Evolutionary conservation across 2,113 vertebrate genomes (phyloP).

Genomic region (Tachysurus fulvidraco): DNA sequence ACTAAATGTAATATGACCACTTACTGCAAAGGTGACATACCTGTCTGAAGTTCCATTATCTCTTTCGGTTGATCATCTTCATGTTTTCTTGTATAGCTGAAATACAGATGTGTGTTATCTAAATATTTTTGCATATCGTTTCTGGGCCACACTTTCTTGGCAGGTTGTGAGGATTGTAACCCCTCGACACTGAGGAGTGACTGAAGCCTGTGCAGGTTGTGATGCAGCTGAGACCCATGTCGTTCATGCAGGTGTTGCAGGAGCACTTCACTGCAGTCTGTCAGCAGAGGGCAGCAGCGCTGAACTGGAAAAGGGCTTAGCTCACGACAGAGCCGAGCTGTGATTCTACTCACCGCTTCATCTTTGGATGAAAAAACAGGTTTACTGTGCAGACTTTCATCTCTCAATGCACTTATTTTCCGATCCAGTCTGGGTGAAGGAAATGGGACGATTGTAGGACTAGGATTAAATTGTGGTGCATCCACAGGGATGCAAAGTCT

Average conservation of each 20-base stretch:
- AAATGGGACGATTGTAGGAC: background rate
- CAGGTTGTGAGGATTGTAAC: background rate
- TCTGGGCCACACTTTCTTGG: background rate
- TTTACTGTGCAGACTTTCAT: background rate
- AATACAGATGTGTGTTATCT: conserved; percentile 3
- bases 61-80: background rate
- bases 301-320: conserved; percentile 65
- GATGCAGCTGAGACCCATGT: conserved; percentile 71
- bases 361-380: conserved; percentile 27
- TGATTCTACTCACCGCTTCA: conserved; percentile 56
- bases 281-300: conserved; percentile 64
- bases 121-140: conserved; percentile 5
- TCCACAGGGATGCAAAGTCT: conserved; percentile 41
- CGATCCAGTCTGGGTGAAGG: conserved; percentile 20
- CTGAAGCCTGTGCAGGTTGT: conserved; percentile 58
- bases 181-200: background rate
- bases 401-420: background rate
- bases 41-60: conserved; percentile 41
- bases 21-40: conserved; percentile 41
- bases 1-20: background rate
- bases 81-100: background rate
- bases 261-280: conserved; percentile 71
- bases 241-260: conserved; percentile 64
- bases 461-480: background rate
- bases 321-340: conserved; percentile 62